Conservation (phyloP, 53 echinoderm and acorn worm species). For the Stichopus horrens region DNA sequence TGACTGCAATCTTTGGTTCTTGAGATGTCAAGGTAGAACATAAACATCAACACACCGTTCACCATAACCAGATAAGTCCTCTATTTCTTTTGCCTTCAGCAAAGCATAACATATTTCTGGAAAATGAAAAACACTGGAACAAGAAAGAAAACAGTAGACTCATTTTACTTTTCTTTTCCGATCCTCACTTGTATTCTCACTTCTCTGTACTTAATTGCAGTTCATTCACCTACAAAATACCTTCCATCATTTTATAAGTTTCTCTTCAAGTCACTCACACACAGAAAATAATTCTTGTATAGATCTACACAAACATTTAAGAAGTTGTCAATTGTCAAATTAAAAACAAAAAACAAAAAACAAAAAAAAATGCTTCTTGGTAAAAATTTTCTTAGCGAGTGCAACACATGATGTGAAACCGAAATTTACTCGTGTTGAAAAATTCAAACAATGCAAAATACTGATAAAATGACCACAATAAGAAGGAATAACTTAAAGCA, state of each 20-base stretch:
- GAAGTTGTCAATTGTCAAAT: neutral
- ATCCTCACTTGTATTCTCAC: neutral
- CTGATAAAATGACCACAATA: neutral
- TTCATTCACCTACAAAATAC: neutral
- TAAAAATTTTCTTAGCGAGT: neutral
- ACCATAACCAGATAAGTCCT: no score
- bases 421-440: neutral
- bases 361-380: neutral
- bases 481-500: neutral
- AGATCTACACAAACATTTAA: slow-evolving; percentile 3
- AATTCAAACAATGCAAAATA: neutral
- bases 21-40: no score
- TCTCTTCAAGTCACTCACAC: neutral
- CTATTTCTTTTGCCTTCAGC: no score
- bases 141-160: no score
- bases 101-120: no score
- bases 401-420: neutral
- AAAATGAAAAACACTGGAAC: no score
- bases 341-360: neutral
- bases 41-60: no score
- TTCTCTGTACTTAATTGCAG: neutral
- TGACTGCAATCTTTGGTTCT: no score
- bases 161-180: neutral
- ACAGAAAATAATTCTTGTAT: neutral
- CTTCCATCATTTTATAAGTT: neutral